Conservation (phyloP, 2,888 invertebrate species). For the Leucophenga maculata region DNA sequence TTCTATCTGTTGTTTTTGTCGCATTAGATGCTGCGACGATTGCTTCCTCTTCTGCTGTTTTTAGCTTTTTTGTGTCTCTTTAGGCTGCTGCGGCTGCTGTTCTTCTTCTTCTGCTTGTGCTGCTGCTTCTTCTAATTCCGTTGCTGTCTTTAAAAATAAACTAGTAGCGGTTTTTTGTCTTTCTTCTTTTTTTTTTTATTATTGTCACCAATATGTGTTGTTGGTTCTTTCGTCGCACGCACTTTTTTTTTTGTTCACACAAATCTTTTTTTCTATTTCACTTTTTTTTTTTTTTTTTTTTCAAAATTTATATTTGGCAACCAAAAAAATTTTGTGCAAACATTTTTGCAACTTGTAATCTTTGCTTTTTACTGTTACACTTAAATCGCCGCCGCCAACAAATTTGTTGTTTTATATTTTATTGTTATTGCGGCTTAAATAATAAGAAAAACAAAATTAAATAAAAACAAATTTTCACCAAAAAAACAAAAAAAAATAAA, state of each 20-base stretch:
- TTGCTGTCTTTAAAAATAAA: conserved; percentile 46
- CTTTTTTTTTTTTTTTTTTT: not conserved
- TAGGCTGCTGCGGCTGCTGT: not conserved
- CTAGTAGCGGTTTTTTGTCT: conserved; percentile 24
- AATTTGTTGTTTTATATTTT: not conserved
- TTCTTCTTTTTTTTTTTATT: no score
- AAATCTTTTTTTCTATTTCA: not conserved
- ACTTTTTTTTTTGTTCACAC: conserved; percentile 11
- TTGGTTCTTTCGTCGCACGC: conserved; percentile 24
- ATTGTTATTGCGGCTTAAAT: not conserved
- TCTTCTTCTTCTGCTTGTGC: conserved; percentile 34
- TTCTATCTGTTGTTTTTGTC: not conserved
- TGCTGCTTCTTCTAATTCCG: conserved; percentile 18
- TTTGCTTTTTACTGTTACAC: not conserved
- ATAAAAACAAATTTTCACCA: not conserved
- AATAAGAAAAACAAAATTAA: no score
- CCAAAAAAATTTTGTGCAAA: not conserved
- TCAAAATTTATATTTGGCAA: conserved; percentile 25
- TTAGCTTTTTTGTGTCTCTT: conserved; percentile 1
- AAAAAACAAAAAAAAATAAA: not conserved
- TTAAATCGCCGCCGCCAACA: not conserved
- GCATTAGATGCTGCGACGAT: not conserved
- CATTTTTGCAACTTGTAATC: not conserved
- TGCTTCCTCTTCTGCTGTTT: not conserved
- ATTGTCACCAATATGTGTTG: conserved; percentile 1